Evolutionary conservation across 2,888 invertebrate genomes (phyloP).

Genomic region (Chironomus tentans): DNA sequence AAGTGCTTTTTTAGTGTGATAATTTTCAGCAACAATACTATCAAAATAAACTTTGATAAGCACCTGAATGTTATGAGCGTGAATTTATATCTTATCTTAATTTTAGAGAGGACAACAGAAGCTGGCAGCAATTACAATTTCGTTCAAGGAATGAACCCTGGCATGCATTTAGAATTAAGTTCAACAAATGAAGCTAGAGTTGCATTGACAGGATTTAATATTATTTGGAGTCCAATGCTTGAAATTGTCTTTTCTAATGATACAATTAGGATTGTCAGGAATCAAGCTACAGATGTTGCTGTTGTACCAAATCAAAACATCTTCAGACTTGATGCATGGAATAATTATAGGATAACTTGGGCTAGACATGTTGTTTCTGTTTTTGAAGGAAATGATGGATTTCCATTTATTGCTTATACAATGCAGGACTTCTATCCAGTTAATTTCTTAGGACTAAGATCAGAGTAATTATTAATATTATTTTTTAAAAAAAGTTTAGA

Average conservation of each 20-base stretch:
- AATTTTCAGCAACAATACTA: not conserved
- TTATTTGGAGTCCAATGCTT: not conserved
- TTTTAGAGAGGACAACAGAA: not conserved
- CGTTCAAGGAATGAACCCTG: not conserved
- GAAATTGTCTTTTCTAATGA: not conserved
- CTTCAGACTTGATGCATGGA: not conserved
- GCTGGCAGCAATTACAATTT: not conserved
- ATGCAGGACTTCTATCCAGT: not conserved
- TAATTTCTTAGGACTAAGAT: not conserved
- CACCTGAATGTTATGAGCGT: not conserved
- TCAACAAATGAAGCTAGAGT: not conserved
- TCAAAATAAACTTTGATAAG: not conserved
- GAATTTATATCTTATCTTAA: not conserved
- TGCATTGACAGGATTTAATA: not conserved
- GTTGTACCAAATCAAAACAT: not conserved
- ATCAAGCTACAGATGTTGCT: not conserved
- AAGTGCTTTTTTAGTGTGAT: too few relatives aligned
- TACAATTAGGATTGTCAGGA: not conserved
- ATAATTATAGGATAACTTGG: not conserved
- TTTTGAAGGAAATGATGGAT: not conserved
- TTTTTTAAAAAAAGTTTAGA: too few relatives aligned
- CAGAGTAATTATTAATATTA: not conserved
- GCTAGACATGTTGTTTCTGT: not conserved
- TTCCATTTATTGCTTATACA: not conserved
- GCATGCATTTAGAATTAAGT: not conserved